A percentile compares a stretch with the other conserved stretches of the same genome.
Evolutionary conservation across 2,797 vertebrate genomes (phyloP).

Genomic region (Holocentrus rufus): DNA sequence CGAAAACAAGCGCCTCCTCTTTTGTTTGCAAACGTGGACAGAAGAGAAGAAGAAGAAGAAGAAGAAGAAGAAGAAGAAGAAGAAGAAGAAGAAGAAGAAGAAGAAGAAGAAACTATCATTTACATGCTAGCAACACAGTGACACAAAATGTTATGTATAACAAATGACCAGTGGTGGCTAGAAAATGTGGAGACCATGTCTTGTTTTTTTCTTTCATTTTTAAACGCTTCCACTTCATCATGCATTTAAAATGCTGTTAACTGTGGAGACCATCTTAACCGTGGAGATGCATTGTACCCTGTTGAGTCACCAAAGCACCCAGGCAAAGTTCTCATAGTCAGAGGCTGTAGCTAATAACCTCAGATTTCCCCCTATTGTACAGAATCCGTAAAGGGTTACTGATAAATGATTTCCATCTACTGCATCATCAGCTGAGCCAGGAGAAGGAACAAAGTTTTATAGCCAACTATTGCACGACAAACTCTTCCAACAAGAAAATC

Average conservation of each 20-base stretch:
- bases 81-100: too few relatives aligned
- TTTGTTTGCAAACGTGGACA: constrained; percentile 77
- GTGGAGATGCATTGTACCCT: too few relatives aligned
- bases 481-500: constrained; percentile 18
- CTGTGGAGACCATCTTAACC: too few relatives aligned
- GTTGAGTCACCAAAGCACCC: too few relatives aligned
- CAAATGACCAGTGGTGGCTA: background rate
- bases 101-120: constrained; percentile 50
- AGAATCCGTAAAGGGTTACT: background rate
- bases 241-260: too few relatives aligned
- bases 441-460: constrained; percentile 22
- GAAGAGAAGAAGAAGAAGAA: constrained; percentile 46
- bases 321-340: too few relatives aligned
- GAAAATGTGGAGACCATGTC: too few relatives aligned
- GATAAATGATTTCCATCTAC: constrained; percentile 30
- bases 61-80: too few relatives aligned
- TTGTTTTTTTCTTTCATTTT: background rate
- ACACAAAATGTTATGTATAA: constrained; percentile 46
- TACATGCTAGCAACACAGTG: constrained; percentile 45
- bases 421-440: background rate
- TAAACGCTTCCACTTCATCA: too few relatives aligned
- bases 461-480: constrained; percentile 18
- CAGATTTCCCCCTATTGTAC: too few relatives aligned
- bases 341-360: too few relatives aligned
- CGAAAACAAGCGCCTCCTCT: constrained; percentile 59